Conservation (phyloP, 2,113 vertebrate species). For the Mustela nigripes region DNA sequence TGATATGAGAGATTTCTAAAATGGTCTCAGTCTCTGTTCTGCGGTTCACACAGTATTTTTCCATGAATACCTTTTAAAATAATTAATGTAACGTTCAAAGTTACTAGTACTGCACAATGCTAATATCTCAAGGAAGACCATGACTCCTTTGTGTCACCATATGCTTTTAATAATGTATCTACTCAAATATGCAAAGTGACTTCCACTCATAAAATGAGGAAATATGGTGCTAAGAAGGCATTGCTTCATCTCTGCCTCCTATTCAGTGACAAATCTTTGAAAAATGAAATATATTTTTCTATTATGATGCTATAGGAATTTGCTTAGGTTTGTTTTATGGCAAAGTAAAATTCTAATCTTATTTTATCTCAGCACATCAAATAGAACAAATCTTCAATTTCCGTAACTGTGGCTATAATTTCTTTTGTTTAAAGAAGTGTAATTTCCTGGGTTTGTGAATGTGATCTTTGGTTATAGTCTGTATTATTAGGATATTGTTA, state of each 20-base stretch:
- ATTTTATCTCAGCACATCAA: constrained; percentile 56
- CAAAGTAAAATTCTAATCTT: constrained; percentile 69
- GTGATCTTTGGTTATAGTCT: constrained; percentile 23
- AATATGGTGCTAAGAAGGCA: background rate
- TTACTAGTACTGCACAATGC: background rate
- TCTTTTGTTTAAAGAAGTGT: constrained; percentile 48
- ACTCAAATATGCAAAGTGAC: background rate
- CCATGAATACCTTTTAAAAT: constrained; percentile 38
- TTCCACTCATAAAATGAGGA: background rate
- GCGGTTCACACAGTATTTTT: background rate
- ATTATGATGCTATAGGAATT: constrained; percentile 1
- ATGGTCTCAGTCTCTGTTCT: background rate
- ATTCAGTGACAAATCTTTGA: constrained; percentile 20
- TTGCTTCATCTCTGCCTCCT: background rate
- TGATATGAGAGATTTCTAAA: background rate
- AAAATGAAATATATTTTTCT: background rate
- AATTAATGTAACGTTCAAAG: background rate
- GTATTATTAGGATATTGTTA: constrained; percentile 4
- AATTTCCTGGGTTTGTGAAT: background rate
- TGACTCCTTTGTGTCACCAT: background rate
- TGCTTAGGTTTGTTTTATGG: constrained; percentile 49
- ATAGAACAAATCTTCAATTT: constrained; percentile 58
- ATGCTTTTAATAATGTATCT: background rate
- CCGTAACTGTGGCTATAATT: background rate
- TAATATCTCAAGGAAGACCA: background rate